phyloP scores from a whole-genome alignment of 2,888 invertebrate species.

The Meliscaeva auricollis region DNA sequence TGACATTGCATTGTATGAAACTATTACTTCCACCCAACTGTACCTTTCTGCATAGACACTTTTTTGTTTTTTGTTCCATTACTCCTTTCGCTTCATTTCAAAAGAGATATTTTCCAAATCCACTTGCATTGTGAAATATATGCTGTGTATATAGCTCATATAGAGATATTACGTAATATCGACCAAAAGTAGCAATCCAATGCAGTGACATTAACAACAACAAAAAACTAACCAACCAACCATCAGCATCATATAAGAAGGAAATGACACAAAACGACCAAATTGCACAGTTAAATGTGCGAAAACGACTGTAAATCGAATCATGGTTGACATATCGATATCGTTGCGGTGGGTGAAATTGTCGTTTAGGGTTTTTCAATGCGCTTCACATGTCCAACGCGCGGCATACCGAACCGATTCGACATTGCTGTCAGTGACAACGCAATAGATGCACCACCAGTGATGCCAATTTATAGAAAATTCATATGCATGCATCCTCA shows the following conservation, averaged over 20 bases:
- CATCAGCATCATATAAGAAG: background rate
- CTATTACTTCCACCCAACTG: background rate
- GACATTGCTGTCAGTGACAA: conserved; percentile 58
- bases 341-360: conserved; percentile 73
- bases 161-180: conserved; percentile 20
- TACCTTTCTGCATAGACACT: background rate
- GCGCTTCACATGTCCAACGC: conserved; percentile 66
- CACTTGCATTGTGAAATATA: conserved; percentile 12
- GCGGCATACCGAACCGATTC: conserved; percentile 54
- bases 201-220: conserved; percentile 54
- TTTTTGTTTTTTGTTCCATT: background rate
- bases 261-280: conserved; percentile 25
- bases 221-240: background rate
- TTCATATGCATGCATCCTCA: too few species aligned
- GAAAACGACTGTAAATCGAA: conserved; percentile 76
- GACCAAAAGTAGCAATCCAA: conserved; percentile 5
- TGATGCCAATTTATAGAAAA: conserved; percentile 8
- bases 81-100: background rate
- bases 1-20: background rate
- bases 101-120: conserved; percentile 5
- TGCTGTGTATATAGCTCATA: background rate
- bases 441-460: conserved; percentile 23
- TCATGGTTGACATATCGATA: conserved; percentile 75
- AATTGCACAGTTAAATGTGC: conserved; percentile 70
- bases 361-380: conserved; percentile 69